Percentiles rank a stretch among this genome's conserved stretches.
These are phyloP conservation scores for Epizoanthus ramosus DNA, from an alignment of 92 coral and sea anemone species.

Conservation along the genomic window DNA sequence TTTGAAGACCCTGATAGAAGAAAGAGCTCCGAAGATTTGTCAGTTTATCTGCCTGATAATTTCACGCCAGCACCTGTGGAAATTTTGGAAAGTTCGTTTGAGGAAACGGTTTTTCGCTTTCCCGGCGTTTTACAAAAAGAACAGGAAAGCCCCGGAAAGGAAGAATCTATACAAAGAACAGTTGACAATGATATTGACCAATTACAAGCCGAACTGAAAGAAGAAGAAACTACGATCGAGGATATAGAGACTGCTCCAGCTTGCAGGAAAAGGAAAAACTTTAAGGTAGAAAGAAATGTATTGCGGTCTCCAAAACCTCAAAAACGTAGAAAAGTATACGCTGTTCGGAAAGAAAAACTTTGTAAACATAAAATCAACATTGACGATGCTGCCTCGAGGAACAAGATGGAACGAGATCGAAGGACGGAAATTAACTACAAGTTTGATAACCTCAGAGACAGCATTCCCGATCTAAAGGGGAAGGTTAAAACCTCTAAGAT, in stretches of 20 bases:
- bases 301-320: background rate
- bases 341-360: background rate
- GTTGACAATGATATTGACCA: background rate
- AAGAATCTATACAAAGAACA: background rate
- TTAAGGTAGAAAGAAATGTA: too few relatives aligned
- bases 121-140: slow-evolving; percentile 31
- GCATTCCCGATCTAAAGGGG: slow-evolving; percentile 13
- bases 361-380: background rate
- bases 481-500: slow-evolving; percentile 25
- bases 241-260: background rate
- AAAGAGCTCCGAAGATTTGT: slow-evolving; percentile 64
- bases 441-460: slow-evolving; percentile 33
- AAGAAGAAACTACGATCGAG: slow-evolving; percentile 11
- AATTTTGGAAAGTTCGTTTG: slow-evolving; percentile 50
- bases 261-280: background rate
- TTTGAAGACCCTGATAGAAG: slow-evolving; percentile 17
- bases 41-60: slow-evolving; percentile 67
- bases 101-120: slow-evolving; percentile 58
- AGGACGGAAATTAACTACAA: slow-evolving; percentile 20
- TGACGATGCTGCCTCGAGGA: slow-evolving; percentile 24
- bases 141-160: background rate
- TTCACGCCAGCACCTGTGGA: slow-evolving; percentile 67
- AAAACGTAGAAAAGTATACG: slow-evolving; percentile 13
- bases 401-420: slow-evolving; percentile 36
- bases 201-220: background rate